Evolutionary conservation across 2,888 invertebrate species (phyloP).

Genomic region (Amphipyra berbera): DNA sequence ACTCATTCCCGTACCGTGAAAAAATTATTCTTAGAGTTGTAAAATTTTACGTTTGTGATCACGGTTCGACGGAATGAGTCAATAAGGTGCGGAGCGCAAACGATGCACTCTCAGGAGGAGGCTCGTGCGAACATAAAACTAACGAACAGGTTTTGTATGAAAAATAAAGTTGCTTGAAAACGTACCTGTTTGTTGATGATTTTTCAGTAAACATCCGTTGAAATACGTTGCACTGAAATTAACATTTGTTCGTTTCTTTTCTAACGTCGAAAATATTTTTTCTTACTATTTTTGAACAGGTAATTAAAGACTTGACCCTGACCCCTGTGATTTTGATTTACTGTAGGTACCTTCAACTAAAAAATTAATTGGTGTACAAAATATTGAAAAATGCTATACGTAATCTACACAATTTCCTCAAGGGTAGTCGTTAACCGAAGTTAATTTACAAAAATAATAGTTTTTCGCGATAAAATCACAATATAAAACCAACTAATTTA

Average conservation of each 20-base stretch:
- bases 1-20: constrained; percentile 23
- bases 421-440: constrained; percentile 11
- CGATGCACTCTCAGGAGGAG: constrained; percentile 25
- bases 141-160: constrained; percentile 1
- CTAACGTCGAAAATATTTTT: not conserved
- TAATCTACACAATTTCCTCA: constrained; percentile 21
- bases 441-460: constrained; percentile 31
- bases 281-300: not conserved
- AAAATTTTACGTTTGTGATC: constrained; percentile 14
- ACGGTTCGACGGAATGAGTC: constrained; percentile 9
- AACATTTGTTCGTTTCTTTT: not conserved
- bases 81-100: not conserved
- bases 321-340: not conserved
- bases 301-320: not conserved
- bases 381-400: not conserved
- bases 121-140: not conserved
- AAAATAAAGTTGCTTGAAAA: not conserved
- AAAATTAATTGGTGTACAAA: not conserved
- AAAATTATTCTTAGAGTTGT: constrained; percentile 28
- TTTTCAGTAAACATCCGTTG: not conserved
- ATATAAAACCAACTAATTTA: constrained; percentile 8
- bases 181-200: not conserved
- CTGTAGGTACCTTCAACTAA: not conserved
- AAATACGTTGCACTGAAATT: not conserved
- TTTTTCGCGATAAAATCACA: constrained; percentile 13